A percentile compares a stretch with the other conserved stretches of the same genome.
These are phyloP conservation scores for Drosophila melanosoma DNA, from an alignment of 2,888 invertebrate genomes.

Conservation along the genomic window DNA sequence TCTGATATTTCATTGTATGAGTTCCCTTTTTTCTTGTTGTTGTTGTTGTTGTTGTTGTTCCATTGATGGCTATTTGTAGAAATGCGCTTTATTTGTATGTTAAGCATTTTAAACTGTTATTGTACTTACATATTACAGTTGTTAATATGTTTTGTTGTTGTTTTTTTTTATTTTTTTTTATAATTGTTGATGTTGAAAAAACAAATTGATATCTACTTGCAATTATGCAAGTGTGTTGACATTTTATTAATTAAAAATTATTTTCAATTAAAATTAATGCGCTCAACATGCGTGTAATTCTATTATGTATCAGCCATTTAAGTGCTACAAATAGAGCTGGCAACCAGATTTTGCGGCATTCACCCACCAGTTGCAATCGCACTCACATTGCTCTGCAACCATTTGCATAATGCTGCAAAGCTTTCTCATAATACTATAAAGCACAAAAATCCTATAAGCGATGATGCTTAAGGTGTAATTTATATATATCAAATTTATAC, in stretches of 20 bases:
- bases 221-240: slow-evolving; percentile 72
- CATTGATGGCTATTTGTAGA: slow-evolving; percentile 39
- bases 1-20: slow-evolving; percentile 68
- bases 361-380: slow-evolving; percentile 16
- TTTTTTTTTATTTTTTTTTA: slow-evolving; percentile 9
- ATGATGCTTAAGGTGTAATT: slow-evolving; percentile 32
- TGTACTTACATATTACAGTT: slow-evolving; percentile 40
- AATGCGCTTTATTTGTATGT: slow-evolving; percentile 60
- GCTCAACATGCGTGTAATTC: slow-evolving; percentile 75
- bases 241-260: slow-evolving; percentile 79
- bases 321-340: slow-evolving; percentile 42
- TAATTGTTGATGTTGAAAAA: slow-evolving; percentile 29
- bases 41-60: slow-evolving; percentile 27
- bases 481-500: not conserved
- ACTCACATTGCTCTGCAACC: slow-evolving; percentile 17
- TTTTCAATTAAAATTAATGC: slow-evolving; percentile 77
- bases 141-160: slow-evolving; percentile 12
- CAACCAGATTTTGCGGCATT: not conserved
- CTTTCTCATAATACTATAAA: slow-evolving; percentile 27
- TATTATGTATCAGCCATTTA: slow-evolving; percentile 63
- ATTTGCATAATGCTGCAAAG: not conserved
- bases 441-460: slow-evolving; percentile 30
- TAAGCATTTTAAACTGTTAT: slow-evolving; percentile 69
- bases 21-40: slow-evolving; percentile 4
- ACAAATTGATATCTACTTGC: slow-evolving; percentile 64